Base-by-base conservation (phyloP, 2,888 invertebrate genomes). In the Vannuccia rotundouncinata region DNA sequence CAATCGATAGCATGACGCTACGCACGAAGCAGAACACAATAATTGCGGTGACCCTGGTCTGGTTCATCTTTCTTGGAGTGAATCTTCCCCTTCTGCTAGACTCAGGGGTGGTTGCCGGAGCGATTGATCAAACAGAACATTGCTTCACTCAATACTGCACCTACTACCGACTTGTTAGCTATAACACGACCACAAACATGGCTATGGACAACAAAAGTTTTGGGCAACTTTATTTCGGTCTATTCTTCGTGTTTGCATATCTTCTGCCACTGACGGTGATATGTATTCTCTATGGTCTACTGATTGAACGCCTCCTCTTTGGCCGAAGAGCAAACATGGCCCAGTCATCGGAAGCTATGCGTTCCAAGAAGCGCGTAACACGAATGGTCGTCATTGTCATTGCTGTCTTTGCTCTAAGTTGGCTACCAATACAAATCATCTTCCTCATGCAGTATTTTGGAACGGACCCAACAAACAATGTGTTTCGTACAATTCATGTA, bases 351-450 rank as follows among this genome's bases (percentile, higher is more conserved):
- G 94, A 94, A 87, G 92, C 92, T 84, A 91, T 92, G 82, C 91
- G 93, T 83, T 93, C 94, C 82, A 93, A 94, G 89, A 92, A 92
- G 88, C 91, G 94, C 83, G 95, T 95, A 45, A 96, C 95, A 1
- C 91, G 94, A 83, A 92, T 96, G 92, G 95, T 96, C 27, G 92
- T 95, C 82, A 92, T 94, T 79, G 94, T 95, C 79, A 94, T 95
- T 0, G 92, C 93, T 79, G 94, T 94, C 75, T 96, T 96, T 88
- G 95, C 95, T 28, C 90, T 94, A 60, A 95, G 95, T 89, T 95
- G 95, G 95, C 92, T 93, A 85, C 96, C 96, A 29, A 93, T 96
- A 85, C 95, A 95, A 90, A 91, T 95, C 1, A 86, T 88, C 78
- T 88, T 89, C 82, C 85, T 89, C 80, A 90, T 93, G 83, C 88